Base-by-base conservation (phyloP, 2,797 vertebrate genomes). In the Tympanoctomys barrerae region DNA sequence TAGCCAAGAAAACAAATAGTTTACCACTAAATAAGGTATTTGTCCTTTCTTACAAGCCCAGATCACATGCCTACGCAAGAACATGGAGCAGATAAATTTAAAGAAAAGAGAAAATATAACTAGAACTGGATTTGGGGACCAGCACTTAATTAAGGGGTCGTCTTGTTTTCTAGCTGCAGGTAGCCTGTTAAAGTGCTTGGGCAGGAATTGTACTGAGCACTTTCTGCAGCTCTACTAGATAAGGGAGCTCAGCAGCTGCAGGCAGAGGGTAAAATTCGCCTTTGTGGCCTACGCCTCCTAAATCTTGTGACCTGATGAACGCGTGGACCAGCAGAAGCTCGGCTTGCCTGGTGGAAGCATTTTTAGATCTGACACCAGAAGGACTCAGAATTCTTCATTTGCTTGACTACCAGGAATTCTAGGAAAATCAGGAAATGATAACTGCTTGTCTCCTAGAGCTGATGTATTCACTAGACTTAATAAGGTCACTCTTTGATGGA, bases 401-500 rank as follows among this genome's bases (percentile, higher is more conserved):
- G 18, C 16, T 39, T 70, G 49, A 81, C 10, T 39, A 39, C 26
- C 39, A 92, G 52, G 16, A 57, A 68, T 84, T 19, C 31, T 36
- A 52, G 22, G 4, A 79, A 83, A 86, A 59, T 24, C 4, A 59
- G 39, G 59, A 86, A 96, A 90, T 89, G n/a, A 89, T 82, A 84
- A 42, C 16, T 90, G 88, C 84, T 21, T 89, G 31, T 89, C 83
- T 96, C 57, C 73, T 6, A 57, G 1, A 24, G 54, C 12, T 36
- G 68, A 49, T 26, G 82, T 90, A 61, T 49, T 93, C 94, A 66
- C 87, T 91, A 95, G 21, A 14, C 64, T 91, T 96, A 94, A 95
- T 71, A 89, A 70, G 52, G 36, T 71, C 86, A 89, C 64, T 95
- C 42, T 42, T 95, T 97, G 92, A 95, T 96, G 93, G 19, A 89